Conservation (phyloP, 2,888 invertebrate species). For the Melipona beecheii region DNA sequence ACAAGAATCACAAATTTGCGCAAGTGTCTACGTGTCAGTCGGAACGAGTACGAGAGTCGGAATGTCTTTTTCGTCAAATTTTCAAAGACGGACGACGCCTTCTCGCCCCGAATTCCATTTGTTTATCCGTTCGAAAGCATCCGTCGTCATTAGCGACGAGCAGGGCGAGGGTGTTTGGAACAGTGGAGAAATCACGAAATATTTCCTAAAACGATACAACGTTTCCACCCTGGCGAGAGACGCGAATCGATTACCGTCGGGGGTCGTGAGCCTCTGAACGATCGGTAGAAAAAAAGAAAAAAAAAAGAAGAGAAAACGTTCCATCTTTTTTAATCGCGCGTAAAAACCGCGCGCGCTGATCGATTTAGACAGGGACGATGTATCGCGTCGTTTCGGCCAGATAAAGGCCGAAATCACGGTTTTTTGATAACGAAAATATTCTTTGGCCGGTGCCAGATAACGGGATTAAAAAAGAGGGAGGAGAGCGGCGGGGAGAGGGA, state of each 20-base stretch:
- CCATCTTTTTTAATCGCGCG: constrained; percentile 49
- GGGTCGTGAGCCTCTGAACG: constrained; percentile 15
- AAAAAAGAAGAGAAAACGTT: constrained; percentile 14
- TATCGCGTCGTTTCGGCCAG: constrained; percentile 21
- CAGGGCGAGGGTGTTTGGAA: background rate
- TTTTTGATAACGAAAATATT: constrained; percentile 59
- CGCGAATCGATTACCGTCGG: constrained; percentile 22
- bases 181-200: constrained; percentile 7
- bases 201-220: background rate
- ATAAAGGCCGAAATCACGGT: constrained; percentile 47
- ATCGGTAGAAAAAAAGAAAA: background rate
- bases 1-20: too few relatives aligned
- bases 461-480: constrained; percentile 13
- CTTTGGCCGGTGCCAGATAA: constrained; percentile 13
- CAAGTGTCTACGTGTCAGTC: too few relatives aligned
- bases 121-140: too few relatives aligned
- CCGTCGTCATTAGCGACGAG: background rate
- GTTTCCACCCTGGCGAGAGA: background rate
- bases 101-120: background rate
- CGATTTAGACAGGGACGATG: constrained; percentile 21
- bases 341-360: constrained; percentile 31
- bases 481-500: constrained; percentile 1
- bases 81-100: background rate
- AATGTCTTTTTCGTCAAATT: too few relatives aligned
- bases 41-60: too few relatives aligned